Base-by-base conservation (phyloP, 2,113 vertebrate species). In the Saguinus imperator region DNA sequence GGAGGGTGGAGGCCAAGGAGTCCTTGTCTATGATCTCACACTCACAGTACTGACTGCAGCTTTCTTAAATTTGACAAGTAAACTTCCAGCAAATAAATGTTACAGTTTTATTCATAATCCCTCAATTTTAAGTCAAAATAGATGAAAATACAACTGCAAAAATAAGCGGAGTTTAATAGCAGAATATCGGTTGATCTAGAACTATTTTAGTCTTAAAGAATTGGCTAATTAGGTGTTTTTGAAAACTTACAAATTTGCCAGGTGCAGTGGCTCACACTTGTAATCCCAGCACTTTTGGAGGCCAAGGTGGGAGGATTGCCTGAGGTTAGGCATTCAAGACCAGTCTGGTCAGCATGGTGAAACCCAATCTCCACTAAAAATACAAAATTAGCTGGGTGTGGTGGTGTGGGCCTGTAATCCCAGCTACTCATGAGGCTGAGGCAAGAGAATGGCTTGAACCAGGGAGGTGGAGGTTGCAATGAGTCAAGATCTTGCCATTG, bases 171-270 rank as follows among this genome's bases (percentile, higher is more conserved):
- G 52, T 58, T 32, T 35, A 72, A 50, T 12, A 35, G 52, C 66
- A 88, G 32, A 70, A 68, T 82, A 50, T 35, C n/a, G 14, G 86
- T 73, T 66, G 61, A 73, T 80, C 82, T 66, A 1, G 32, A 73
- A 81, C 89, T 89, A 55, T 94, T 94, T 97, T 89, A 64, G 80
- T 87, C 55, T 64, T 70, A n/a, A 92, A 96, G 82, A 94, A 43
- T 50, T 77, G 66, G 80, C 55, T 17, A 8, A 29, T 37, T 64
- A 21, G 5, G 1, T 83, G 68, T 18, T 45, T 76, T 32, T 4
- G 35, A 50, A 76, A 55, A 76, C 5, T 29, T 64, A 64, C 12
- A 64, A 29, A 64, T 64, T 29, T 12, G 61, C 61, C 61, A 64
- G 27, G 61, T 29, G 1, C 13, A 2, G 61, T 64, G 61, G 61